phyloP scores from a whole-genome alignment of 2,888 invertebrate genomes.

The Desoria tigrina region DNA sequence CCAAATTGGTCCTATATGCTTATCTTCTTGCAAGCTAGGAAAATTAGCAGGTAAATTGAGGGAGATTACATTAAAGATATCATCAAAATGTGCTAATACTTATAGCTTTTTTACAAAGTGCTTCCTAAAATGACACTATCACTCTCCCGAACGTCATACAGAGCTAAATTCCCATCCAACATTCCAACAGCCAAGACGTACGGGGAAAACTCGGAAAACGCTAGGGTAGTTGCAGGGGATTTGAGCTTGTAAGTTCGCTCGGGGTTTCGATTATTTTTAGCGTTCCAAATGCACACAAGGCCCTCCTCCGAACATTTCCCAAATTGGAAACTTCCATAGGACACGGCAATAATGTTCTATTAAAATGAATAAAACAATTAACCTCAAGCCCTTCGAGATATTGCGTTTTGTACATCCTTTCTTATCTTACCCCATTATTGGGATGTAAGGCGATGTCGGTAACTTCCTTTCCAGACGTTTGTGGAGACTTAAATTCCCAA shows the following conservation, averaged over 20 bases:
- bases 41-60: too few relatives aligned
- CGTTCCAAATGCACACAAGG: conserved; percentile 71
- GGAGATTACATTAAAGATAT: neutral
- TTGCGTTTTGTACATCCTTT: neutral
- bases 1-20: conserved; percentile 52
- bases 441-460: conserved; percentile 50
- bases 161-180: conserved; percentile 69
- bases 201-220: conserved; percentile 69
- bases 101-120: conserved; percentile 25
- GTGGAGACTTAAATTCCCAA: conserved; percentile 43
- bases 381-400: neutral
- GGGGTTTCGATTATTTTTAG: conserved; percentile 75
- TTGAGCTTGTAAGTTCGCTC: conserved; percentile 67
- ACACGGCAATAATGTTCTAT: conserved; percentile 71
- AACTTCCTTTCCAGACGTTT: conserved; percentile 46
- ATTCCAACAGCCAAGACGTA: conserved; percentile 76
- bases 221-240: conserved; percentile 67
- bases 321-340: conserved; percentile 70
- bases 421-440: conserved; percentile 41
- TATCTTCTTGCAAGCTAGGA: conserved; percentile 26
- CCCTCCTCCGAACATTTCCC: conserved; percentile 63
- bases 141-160: conserved; percentile 67
- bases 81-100: neutral
- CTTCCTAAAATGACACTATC: conserved; percentile 32
- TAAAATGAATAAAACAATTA: neutral